These are phyloP conservation scores for Eulithis testata DNA, from an alignment of 2,888 invertebrate species.

Conservation along the genomic window DNA sequence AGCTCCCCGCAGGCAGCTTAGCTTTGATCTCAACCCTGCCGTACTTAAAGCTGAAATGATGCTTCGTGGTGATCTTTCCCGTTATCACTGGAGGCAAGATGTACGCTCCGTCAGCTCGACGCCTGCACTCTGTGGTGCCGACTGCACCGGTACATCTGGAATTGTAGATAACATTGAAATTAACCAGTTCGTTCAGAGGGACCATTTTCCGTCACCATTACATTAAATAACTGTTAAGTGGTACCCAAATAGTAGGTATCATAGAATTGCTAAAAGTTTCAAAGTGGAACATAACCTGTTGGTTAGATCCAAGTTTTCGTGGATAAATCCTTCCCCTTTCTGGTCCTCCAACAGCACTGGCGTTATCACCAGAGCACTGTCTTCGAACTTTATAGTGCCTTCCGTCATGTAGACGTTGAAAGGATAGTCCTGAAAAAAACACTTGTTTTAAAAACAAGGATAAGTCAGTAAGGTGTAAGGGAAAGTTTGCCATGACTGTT, in stretches of 20 bases:
- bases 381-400: conserved; percentile 78
- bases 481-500: no score
- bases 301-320: conserved; percentile 66
- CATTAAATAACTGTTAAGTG: no score
- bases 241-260: no score
- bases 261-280: neutral
- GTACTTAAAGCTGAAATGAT: conserved; percentile 87
- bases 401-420: conserved; percentile 87
- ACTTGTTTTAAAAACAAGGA: no score
- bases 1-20: conserved; percentile 89
- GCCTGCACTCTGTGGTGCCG: conserved; percentile 74
- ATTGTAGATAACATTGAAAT: neutral
- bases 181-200: no score
- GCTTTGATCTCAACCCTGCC: conserved; percentile 89
- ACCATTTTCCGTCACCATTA: no score
- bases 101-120: conserved; percentile 74
- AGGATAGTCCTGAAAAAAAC: conserved; percentile 83
- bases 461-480: no score
- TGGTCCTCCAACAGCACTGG: conserved; percentile 82
- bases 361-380: conserved; percentile 84
- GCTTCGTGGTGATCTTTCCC: conserved; percentile 86
- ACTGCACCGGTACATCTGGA: conserved; percentile 79
- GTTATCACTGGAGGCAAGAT: conserved; percentile 89
- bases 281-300: conserved; percentile 52
- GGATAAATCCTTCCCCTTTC: conserved; percentile 77